Evolutionary conservation across 2,797 vertebrate genomes (phyloP).

Genomic region (Poecilia gillii): DNA sequence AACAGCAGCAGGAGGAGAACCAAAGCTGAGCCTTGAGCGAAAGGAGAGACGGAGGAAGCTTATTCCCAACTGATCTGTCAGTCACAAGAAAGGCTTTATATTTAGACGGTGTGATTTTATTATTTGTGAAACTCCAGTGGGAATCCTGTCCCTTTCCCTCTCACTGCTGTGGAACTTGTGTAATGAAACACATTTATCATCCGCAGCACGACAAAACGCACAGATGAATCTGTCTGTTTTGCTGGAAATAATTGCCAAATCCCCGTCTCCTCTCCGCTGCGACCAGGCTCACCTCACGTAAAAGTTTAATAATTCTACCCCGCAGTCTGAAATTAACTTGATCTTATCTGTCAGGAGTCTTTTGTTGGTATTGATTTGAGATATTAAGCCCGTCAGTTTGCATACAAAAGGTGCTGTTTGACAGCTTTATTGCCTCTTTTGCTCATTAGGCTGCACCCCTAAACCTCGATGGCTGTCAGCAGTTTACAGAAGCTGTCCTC

Average conservation of each 20-base stretch:
- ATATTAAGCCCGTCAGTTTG: slow-evolving; percentile 77
- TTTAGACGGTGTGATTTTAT: slow-evolving; percentile 73
- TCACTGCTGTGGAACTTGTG: slow-evolving; percentile 59
- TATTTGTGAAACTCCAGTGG: slow-evolving; percentile 68
- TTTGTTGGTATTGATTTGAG: slow-evolving; percentile 80
- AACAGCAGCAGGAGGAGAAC: slow-evolving; percentile 8
- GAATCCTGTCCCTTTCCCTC: slow-evolving; percentile 58
- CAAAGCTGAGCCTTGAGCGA: slow-evolving; percentile 48
- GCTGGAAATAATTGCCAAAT: slow-evolving; percentile 73
- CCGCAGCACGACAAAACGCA: slow-evolving; percentile 61
- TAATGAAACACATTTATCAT: slow-evolving; percentile 86
- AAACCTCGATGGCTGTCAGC: slow-evolving; percentile 36
- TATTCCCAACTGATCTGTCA: slow-evolving; percentile 66
- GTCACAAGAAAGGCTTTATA: slow-evolving; percentile 77
- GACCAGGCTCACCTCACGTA: slow-evolving; percentile 49
- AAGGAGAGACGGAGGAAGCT: slow-evolving; percentile 46
- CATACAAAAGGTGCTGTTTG: slow-evolving; percentile 59
- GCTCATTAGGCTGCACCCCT: slow-evolving; percentile 57
- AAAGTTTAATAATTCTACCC: slow-evolving; percentile 79
- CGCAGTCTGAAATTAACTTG: slow-evolving; percentile 78
- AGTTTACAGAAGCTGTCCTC: slow-evolving; percentile 28
- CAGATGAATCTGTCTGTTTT: slow-evolving; percentile 75
- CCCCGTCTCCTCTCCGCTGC: slow-evolving; percentile 32
- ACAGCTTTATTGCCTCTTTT: slow-evolving; percentile 71
- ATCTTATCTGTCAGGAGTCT: slow-evolving; percentile 79